Evolutionary conservation across 2,113 vertebrate species (phyloP).

Genomic region (Datnioides undecimradiatus): DNA sequence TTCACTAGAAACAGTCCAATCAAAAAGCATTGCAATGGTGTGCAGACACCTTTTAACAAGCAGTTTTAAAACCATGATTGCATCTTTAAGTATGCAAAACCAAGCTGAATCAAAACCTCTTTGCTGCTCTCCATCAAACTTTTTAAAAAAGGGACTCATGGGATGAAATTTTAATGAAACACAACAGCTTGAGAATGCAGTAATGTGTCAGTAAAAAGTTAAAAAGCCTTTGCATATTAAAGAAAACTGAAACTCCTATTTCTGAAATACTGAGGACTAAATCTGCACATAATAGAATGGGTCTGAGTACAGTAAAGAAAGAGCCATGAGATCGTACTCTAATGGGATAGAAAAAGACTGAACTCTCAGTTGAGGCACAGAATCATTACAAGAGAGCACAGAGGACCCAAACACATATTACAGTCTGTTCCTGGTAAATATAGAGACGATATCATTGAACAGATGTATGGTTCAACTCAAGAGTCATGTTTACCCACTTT

Average conservation of each 20-base stretch:
- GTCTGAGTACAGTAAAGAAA: too few species aligned
- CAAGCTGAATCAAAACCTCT: background rate
- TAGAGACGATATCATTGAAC: background rate
- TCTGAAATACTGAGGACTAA: background rate
- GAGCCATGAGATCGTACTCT: too few species aligned
- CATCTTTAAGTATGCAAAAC: conserved; percentile 7
- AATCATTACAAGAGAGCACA: background rate
- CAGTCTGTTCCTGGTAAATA: background rate
- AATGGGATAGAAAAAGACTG: background rate
- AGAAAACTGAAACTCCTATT: background rate
- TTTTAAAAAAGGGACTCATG: background rate
- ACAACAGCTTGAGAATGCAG: background rate
- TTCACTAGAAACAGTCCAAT: conserved; percentile 37
- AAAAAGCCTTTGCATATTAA: background rate
- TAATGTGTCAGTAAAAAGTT: background rate
- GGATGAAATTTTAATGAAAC: background rate
- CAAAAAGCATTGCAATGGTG: background rate
- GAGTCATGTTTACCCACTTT: conserved; percentile 26
- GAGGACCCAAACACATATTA: conserved; percentile 13
- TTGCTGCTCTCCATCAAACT: background rate
- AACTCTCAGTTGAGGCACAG: background rate
- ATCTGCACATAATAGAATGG: too few species aligned
- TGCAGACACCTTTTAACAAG: conserved; percentile 1
- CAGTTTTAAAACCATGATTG: conserved; percentile 5
- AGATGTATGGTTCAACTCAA: conserved; percentile 7